Evolutionary conservation across 1,140 invertebrate genomes (phyloP).

Genomic region (Neuroterus valhalla): DNA sequence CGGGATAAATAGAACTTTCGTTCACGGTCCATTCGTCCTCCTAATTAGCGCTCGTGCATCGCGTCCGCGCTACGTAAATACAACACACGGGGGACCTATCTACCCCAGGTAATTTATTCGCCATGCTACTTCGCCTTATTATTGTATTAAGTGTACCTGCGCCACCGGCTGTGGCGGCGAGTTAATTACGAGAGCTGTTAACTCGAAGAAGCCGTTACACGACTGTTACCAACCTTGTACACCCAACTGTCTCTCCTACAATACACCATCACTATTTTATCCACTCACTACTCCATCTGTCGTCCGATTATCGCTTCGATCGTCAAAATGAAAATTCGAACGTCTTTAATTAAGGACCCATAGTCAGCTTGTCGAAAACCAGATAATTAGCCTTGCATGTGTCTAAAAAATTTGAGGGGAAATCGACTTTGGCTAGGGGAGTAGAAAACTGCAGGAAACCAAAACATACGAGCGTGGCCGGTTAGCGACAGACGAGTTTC

Average conservation of each 20-base stretch:
- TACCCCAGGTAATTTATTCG: conserved; percentile 59
- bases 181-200: conserved; percentile 61
- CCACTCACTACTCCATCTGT: conserved; percentile 36
- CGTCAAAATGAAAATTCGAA: background rate
- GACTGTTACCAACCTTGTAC: conserved; percentile 38
- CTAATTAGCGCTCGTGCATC: conserved; percentile 56
- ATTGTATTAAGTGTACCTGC: conserved; percentile 59
- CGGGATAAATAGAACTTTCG: conserved; percentile 41
- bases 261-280: conserved; percentile 41
- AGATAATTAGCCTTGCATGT: no score
- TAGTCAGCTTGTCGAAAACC: no score
- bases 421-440: no score
- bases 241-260: conserved; percentile 28
- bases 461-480: no score
- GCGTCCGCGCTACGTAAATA: conserved; percentile 57
- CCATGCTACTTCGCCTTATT: conserved; percentile 61
- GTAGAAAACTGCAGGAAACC: no score
- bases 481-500: no score
- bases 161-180: conserved; percentile 43
- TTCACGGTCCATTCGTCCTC: conserved; percentile 55
- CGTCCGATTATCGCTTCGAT: background rate
- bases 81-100: conserved; percentile 53
- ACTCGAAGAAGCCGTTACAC: conserved; percentile 54
- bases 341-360: background rate
- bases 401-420: no score